Evolutionary conservation across 2,888 invertebrate genomes (phyloP).

Genomic region (Eremobia ochroleuca): DNA sequence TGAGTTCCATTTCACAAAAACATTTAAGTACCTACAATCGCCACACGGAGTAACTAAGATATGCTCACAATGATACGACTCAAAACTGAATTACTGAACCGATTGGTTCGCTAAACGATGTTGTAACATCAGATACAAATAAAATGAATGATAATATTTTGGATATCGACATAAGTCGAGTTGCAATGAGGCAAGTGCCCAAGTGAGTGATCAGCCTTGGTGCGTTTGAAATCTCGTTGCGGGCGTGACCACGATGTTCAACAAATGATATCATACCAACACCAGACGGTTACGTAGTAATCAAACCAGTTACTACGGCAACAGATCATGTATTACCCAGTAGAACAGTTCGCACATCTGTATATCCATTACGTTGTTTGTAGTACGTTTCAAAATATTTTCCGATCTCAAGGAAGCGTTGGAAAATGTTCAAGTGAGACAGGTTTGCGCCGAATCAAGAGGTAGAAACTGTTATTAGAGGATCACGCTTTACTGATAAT

Average conservation of each 20-base stretch:
- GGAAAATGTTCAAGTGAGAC: slow-evolving; percentile 46
- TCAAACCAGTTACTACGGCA: slow-evolving; percentile 78
- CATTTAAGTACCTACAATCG: background rate
- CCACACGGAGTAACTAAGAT: slow-evolving; percentile 10
- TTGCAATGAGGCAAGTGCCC: slow-evolving; percentile 66
- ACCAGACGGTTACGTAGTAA: slow-evolving; percentile 86
- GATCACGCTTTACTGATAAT: slow-evolving; percentile 86
- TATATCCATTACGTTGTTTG: slow-evolving; percentile 71
- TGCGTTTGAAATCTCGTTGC: slow-evolving; percentile 78
- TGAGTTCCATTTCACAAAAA: slow-evolving; percentile 28
- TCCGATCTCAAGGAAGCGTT: slow-evolving; percentile 64
- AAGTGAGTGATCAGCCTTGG: slow-evolving; percentile 79
- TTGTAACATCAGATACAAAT: slow-evolving; percentile 50
- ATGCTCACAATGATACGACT: slow-evolving; percentile 25
- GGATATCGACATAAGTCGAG: slow-evolving; percentile 54
- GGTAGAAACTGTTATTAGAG: slow-evolving; percentile 77
- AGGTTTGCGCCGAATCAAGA: slow-evolving; percentile 59
- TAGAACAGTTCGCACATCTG: slow-evolving; percentile 47
- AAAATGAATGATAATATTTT: slow-evolving; percentile 62
- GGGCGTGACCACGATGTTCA: slow-evolving; percentile 83
- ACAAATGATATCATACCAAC: slow-evolving; percentile 87
- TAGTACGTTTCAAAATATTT: slow-evolving; percentile 2
- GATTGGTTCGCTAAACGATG: slow-evolving; percentile 36
- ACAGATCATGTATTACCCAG: slow-evolving; percentile 57
- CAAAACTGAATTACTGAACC: slow-evolving; percentile 41